Evolutionary conservation across 92 coral and sea anemone species (phyloP).

Genomic region (Muricea muricata): DNA sequence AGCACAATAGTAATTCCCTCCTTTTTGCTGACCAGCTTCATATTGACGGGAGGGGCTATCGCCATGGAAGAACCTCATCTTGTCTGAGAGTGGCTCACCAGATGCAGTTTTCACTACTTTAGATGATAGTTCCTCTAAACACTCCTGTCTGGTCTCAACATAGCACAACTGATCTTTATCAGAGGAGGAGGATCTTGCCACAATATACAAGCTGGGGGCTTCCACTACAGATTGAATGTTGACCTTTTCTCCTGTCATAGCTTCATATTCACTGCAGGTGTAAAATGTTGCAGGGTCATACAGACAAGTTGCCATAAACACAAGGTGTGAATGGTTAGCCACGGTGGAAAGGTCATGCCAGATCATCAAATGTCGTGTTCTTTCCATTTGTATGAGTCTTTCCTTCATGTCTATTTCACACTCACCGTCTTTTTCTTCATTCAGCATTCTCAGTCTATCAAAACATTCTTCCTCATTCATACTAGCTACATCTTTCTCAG

Average conservation of each 20-base stretch:
- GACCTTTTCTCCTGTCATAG: slow-evolving; percentile 20
- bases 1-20: slow-evolving; percentile 61
- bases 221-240: slow-evolving; percentile 45
- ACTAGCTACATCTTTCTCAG: not conserved
- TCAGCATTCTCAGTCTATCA: not conserved
- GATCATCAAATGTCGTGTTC: slow-evolving; percentile 41
- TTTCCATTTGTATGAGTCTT: slow-evolving; percentile 36
- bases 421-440: slow-evolving; percentile 2
- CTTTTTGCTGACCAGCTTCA: slow-evolving; percentile 69
- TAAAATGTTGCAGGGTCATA: slow-evolving; percentile 56
- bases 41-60: slow-evolving; percentile 53
- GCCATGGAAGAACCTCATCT: slow-evolving; percentile 56
- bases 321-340: slow-evolving; percentile 62
- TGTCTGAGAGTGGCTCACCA: slow-evolving; percentile 27
- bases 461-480: not conserved
- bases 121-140: not conserved
- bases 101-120: not conserved
- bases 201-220: slow-evolving; percentile 43
- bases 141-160: slow-evolving; percentile 29
- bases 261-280: slow-evolving; percentile 26
- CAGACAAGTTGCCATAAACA: slow-evolving; percentile 45
- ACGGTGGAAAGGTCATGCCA: slow-evolving; percentile 69
- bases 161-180: slow-evolving; percentile 56
- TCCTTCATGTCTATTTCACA: slow-evolving; percentile 35
- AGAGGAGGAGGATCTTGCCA: slow-evolving; percentile 32